Evolutionary conservation across 2,888 invertebrate genomes (phyloP).

Genomic region (Lomographa bimaculata): DNA sequence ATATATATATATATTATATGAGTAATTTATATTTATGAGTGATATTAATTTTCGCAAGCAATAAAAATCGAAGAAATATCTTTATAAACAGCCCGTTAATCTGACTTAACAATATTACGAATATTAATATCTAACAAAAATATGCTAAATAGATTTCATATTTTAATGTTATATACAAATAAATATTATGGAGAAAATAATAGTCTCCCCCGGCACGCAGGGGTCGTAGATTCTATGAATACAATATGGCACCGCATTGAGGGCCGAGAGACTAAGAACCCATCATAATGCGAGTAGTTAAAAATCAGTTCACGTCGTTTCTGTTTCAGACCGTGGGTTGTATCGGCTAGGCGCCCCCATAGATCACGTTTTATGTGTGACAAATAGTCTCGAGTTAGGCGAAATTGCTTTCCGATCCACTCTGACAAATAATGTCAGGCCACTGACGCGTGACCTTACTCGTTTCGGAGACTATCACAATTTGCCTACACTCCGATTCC

Average conservation of each 20-base stretch:
- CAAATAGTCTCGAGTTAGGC: conserved; percentile 79
- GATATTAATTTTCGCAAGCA: too few species aligned
- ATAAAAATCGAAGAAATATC: too few species aligned
- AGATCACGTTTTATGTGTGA: conserved; percentile 80
- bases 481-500: conserved; percentile 60
- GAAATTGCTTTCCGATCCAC: conserved; percentile 80
- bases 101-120: too few species aligned
- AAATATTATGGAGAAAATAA: too few species aligned
- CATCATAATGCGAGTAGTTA: conserved; percentile 42
- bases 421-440: conserved; percentile 78
- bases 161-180: too few species aligned
- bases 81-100: too few species aligned
- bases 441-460: conserved; percentile 72
- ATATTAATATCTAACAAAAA: too few species aligned
- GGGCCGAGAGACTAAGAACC: conserved; percentile 18
- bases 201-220: conserved; percentile 10
- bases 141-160: too few species aligned
- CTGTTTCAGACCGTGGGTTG: conserved; percentile 43
- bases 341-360: conserved; percentile 59
- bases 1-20: too few species aligned
- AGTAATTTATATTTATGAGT: too few species aligned
- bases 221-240: conserved; percentile 16
- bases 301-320: conserved; percentile 44
- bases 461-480: conserved; percentile 70
- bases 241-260: conserved; percentile 15